Evolutionary conservation across 2,888 invertebrate genomes (phyloP).

Genomic region (Encarsia formosa): DNA sequence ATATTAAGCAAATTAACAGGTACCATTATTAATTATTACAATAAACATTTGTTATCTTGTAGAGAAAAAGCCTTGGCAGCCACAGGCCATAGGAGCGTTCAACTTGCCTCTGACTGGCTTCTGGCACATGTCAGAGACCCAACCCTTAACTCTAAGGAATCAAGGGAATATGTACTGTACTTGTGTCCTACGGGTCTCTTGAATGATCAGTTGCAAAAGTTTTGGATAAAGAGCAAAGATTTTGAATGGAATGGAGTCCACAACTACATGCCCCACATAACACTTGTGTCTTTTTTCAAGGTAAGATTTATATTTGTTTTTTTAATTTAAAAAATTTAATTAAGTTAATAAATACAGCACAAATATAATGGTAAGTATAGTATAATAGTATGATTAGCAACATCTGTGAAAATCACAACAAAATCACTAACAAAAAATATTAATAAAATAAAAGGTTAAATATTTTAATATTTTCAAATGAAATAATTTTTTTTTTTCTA

Average conservation of each 20-base stretch:
- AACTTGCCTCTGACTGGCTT: conserved; percentile 87
- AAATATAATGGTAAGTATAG: too few relatives aligned
- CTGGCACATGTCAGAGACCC: conserved; percentile 85
- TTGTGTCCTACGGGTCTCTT: conserved; percentile 78
- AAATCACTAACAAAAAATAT: too few relatives aligned
- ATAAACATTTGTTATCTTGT: too few relatives aligned
- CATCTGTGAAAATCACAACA: too few relatives aligned
- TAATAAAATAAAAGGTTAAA: too few relatives aligned
- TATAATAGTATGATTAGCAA: too few relatives aligned
- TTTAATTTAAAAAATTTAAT: too few relatives aligned
- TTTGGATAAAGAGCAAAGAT: conserved; percentile 73
- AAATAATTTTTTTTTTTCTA: too few relatives aligned
- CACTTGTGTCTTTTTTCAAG: conserved; percentile 84
- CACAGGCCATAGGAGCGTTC: conserved; percentile 82
- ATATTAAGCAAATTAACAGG: too few relatives aligned
- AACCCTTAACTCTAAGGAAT: conserved; percentile 69
- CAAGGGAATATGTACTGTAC: conserved; percentile 83
- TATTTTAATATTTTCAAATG: too few relatives aligned
- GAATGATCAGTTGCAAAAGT: conserved; percentile 67
- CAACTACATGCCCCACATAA: conserved; percentile 86
- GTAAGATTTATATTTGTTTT: conserved; percentile 56
- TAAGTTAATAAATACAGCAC: too few relatives aligned
- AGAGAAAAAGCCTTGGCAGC: conserved; percentile 87
- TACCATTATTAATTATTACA: too few relatives aligned
- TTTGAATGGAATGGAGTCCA: conserved; percentile 87